Evolutionary conservation across 2,888 invertebrate genomes (phyloP).

Genomic region (Horisme vitalbata): DNA sequence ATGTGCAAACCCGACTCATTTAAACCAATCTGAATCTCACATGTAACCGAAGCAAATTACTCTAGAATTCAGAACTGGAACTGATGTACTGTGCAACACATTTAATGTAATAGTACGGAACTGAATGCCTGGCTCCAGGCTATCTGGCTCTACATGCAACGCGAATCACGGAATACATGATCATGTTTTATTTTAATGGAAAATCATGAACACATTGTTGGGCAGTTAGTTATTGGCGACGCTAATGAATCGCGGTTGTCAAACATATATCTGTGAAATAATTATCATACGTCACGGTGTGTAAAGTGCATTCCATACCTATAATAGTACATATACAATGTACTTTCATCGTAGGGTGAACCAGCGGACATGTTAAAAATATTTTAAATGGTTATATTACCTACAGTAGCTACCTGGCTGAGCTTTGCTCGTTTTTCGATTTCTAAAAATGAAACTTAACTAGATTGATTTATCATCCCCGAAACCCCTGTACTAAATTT

Average conservation of each 20-base stretch:
- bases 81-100: too few relatives aligned
- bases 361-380: conserved; percentile 1
- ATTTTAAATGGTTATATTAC: too few relatives aligned
- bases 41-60: too few relatives aligned
- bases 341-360: background rate
- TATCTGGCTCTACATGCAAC: background rate
- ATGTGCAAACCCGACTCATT: too few relatives aligned
- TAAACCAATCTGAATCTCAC: too few relatives aligned
- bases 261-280: conserved; percentile 16
- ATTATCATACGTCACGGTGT: conserved; percentile 12
- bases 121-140: background rate
- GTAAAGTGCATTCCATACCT: conserved; percentile 7
- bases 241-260: conserved; percentile 20
- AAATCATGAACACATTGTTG: conserved; percentile 13
- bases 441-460: too few relatives aligned
- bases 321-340: background rate
- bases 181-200: conserved; percentile 9
- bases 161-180: conserved; percentile 8
- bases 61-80: too few relatives aligned
- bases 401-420: too few relatives aligned
- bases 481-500: too few relatives aligned
- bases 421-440: too few relatives aligned
- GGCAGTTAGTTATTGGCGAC: conserved; percentile 1
- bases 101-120: background rate
- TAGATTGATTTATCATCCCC: too few relatives aligned